Evolutionary conservation across 2,797 vertebrate genomes (phyloP).

Genomic region (Thaleichthys pacificus): DNA sequence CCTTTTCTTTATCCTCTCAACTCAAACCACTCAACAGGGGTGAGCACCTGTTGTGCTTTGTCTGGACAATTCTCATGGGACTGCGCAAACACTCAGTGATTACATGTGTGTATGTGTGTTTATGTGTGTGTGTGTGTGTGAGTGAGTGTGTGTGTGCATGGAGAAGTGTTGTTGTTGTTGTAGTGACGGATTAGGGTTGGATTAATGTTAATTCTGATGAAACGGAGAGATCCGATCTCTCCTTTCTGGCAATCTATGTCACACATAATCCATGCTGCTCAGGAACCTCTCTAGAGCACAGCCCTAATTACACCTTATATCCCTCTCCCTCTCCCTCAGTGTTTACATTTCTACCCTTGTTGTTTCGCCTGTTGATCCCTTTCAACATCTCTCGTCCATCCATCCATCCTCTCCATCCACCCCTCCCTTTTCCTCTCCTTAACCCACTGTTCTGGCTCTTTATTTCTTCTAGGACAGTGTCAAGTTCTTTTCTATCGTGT

Average conservation of each 20-base stretch:
- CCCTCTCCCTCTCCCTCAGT: constrained; percentile 15
- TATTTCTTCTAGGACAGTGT: too few species aligned
- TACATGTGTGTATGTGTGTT: constrained; percentile 3
- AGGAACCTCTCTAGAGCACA: constrained; percentile 20
- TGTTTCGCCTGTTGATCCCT: too few species aligned
- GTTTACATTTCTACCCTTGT: too few species aligned
- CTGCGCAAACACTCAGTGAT: neutral
- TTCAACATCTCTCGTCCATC: too few species aligned
- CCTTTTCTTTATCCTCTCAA: neutral
- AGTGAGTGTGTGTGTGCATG: constrained; percentile 4
- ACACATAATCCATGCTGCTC: constrained; percentile 36
- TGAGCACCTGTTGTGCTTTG: too few species aligned
- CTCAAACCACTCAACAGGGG: too few species aligned
- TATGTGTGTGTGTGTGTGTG: constrained; percentile 3
- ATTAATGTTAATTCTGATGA: constrained; percentile 45
- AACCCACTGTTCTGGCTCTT: neutral
- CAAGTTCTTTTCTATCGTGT: too few species aligned
- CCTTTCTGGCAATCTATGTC: constrained; percentile 44
- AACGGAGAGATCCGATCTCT: constrained; percentile 40
- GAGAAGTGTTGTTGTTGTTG: constrained; percentile 16
- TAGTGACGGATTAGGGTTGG: constrained; percentile 34
- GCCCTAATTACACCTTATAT: neutral
- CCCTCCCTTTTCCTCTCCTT: neutral
- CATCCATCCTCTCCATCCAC: neutral
- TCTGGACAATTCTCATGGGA: neutral